Evolutionary conservation across 2,797 vertebrate genomes (phyloP).

Genomic region (Chiroxiphia lanceolata): DNA sequence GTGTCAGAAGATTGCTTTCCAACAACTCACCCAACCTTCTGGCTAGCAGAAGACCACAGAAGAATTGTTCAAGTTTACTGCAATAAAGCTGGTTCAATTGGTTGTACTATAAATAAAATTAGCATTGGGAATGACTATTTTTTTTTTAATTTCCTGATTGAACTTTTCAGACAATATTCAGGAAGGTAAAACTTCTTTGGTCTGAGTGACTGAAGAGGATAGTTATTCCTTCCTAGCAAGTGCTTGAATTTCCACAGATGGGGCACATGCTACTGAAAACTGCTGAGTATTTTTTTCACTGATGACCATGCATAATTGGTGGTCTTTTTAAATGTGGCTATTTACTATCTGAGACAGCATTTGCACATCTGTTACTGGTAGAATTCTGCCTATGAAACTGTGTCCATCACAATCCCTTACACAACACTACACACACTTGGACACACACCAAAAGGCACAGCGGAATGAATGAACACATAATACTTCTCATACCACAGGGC

Average conservation of each 20-base stretch:
- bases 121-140: rapidly evolving
- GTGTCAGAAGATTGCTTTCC: neutral
- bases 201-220: neutral
- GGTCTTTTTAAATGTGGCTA: neutral
- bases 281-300: neutral
- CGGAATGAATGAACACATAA: neutral
- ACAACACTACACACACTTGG: neutral
- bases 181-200: neutral
- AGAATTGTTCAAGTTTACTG: neutral
- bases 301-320: neutral
- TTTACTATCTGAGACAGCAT: neutral
- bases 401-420: neutral
- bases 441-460: neutral
- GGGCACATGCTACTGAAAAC: neutral
- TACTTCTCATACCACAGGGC: neutral
- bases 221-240: neutral
- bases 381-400: neutral
- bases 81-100: neutral
- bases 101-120: neutral
- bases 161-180: neutral
- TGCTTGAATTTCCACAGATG: neutral
- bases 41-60: neutral
- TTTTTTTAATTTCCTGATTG: neutral
- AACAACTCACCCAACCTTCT: neutral
- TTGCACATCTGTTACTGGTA: neutral